A percentile compares a stretch with the other conserved stretches of the same genome.
Conservation (phyloP, 1,140 invertebrate genomes). For the Armadillidium nasatum region DNA sequence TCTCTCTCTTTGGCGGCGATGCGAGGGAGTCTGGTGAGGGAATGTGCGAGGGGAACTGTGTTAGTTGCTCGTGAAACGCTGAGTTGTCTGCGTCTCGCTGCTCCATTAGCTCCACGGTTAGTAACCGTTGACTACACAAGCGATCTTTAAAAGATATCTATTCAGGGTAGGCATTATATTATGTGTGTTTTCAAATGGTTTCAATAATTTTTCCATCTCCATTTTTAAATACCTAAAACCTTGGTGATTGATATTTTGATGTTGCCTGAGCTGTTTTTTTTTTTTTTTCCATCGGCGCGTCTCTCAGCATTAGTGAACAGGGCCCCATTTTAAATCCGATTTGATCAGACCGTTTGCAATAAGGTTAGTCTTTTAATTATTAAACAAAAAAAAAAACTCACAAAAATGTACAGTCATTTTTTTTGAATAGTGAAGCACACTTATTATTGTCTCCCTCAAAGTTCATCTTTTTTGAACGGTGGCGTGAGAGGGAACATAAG, state of each 20-base stretch:
- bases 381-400: no score
- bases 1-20: constrained; percentile 2
- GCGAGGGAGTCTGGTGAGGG: background rate
- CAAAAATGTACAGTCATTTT: no score
- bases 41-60: background rate
- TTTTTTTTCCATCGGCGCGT: background rate
- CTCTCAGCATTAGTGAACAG: background rate
- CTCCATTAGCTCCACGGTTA: background rate
- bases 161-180: background rate
- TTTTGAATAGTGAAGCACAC: no score
- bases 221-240: background rate
- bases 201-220: background rate
- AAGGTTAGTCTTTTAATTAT: background rate
- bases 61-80: constrained; percentile 6
- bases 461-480: background rate
- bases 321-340: background rate
- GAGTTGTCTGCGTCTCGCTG: constrained; percentile 7
- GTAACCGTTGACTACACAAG: background rate
- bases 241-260: background rate
- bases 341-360: background rate
- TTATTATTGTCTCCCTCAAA: no score
- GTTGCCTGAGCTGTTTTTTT: background rate
- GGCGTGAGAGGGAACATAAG: background rate
- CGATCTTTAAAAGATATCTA: background rate
- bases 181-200: background rate